These are phyloP conservation scores for Zaprionus gabonicus DNA, from an alignment of 1,140 invertebrate genomes.

Conservation along the genomic window DNA sequence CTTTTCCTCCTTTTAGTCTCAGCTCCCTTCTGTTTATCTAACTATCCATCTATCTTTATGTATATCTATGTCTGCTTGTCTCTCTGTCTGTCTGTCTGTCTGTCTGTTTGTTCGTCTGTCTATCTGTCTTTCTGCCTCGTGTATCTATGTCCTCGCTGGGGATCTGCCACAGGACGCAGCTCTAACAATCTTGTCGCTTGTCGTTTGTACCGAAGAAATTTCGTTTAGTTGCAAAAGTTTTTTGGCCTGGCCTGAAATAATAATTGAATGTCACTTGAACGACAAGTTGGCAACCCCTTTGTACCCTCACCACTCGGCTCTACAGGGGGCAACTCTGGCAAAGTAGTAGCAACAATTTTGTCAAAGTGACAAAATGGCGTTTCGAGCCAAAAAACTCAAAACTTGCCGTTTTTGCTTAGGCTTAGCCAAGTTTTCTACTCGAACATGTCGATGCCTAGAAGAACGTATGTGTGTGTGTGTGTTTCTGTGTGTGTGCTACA, in stretches of 20 bases:
- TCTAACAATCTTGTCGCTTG: conserved; percentile 79
- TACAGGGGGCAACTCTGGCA: conserved; percentile 9
- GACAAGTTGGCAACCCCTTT: conserved; percentile 59
- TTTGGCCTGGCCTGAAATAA: conserved; percentile 74
- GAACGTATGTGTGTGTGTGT: conserved; percentile 21
- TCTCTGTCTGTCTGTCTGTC: conserved; percentile 14
- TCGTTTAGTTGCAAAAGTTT: conserved; percentile 66
- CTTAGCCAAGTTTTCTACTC: conserved; percentile 56
- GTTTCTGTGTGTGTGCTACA: conserved; percentile 23
- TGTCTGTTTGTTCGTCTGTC: conserved; percentile 17
- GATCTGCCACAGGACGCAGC: conserved; percentile 18
- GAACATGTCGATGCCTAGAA: conserved; percentile 20
- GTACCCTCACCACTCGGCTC: neutral
- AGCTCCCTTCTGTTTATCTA: conserved; percentile 10
- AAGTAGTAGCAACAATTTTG: conserved; percentile 76
- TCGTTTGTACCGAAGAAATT: conserved; percentile 36
- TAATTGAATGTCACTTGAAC: conserved; percentile 83
- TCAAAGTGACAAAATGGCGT: conserved; percentile 79
- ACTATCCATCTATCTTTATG: conserved; percentile 21
- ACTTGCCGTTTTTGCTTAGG: conserved; percentile 63
- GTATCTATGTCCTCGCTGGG: conserved; percentile 26
- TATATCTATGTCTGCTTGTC: conserved; percentile 13
- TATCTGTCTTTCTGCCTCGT: conserved; percentile 9
- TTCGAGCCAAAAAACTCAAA: conserved; percentile 60
- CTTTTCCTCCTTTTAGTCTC: neutral